Evolutionary conservation across 2,797 vertebrate genomes (phyloP), one percentile per base, ranked within the genome.

Genomic region (Myripristis jacobus): DNA sequence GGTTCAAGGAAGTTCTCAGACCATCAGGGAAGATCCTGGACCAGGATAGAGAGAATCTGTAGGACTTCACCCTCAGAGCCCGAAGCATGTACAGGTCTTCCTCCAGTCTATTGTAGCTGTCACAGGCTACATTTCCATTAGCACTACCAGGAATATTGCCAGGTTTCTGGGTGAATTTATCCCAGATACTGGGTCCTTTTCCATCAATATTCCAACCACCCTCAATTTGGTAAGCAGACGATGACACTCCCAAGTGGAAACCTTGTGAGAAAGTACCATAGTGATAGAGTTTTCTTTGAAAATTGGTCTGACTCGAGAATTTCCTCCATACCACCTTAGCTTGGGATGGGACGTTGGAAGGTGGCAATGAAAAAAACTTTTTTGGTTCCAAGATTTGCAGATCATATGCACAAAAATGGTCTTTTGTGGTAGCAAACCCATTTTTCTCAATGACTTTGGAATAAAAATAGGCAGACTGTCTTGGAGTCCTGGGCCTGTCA

Each of bases 41-140:
- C 98, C 97, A 99, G 46, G 98, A 97, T 53, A 99, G 66, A 18
- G 98, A 99, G 73, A 99, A 98, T 47, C 81, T 91, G 66, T 98
- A 99, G 2, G 93, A 92, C n/a, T 94, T 96, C 3, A 96, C 95
- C 2, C 88, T 93, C 63, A 98, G 75, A 31, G 94, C 93, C 70
- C 93, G 93, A 56, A 99, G 89, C 92, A 97, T 93, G 70, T 95
- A 95, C 47, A 98, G 84, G 77, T 99, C 98, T 31, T 95, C 95
- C 50, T 96, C 93, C 61, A 95, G 54, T 72, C 92, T 94, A 69
- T 96, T 62, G 77, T 98, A 98, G 79, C 97, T 98, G 80, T 98
- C 94, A 89, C 97, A 98, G 25, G 98, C 95, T 44, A 94, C 34
- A 69, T 96, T 89, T 68, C 95, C 97, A 0, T 75, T 97, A 11